Evolutionary conservation across 2,888 invertebrate genomes (phyloP), one percentile per base, ranked within the genome.

Genomic region (Drosophila nigritarsus): DNA sequence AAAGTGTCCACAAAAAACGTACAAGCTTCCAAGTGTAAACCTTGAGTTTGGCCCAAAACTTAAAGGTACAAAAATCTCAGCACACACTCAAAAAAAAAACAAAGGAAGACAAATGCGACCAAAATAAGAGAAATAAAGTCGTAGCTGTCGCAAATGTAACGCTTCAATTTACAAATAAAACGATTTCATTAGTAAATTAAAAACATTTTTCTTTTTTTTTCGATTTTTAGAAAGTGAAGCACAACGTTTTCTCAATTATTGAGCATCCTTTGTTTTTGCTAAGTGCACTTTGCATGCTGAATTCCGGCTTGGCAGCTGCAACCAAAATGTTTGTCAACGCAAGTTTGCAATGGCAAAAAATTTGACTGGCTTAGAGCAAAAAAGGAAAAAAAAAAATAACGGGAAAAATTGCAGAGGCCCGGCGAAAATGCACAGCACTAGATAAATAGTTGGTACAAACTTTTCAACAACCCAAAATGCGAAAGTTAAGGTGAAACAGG

Each of bases 371-470:
- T 20, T 45, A 45, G 45, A 45, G 45, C 13, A 38, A 30, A 42
- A 34, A 54, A 48, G 8, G n/a, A 7, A 40, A 18, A 38, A 3
- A 9, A 34, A 20, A 59, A 42, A 34, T 79, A 73, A 63, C 11
- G 5, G 29, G 5, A 3, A 30, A 88, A 75, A 77, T 75, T 53
- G 53, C 49, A 55, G 62, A 66, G 50, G 60, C 60, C 63, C 53
- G 62, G 67, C 48, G 72, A 62, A 76, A 82, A 77, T 72, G 82
- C 73, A 75, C 67, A 84, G 73, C 68, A 78, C 84, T 88, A 79
- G 82, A 87, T 82, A 87, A 85, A 85, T 85, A 85, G 89, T 88
- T 88, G 84, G 60, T 64, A 53, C 36, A 81, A 82, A 87, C 53
- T 87, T 85, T 83, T 65, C 49, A 79, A 63, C 74, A 68, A 69